phyloP scores from a whole-genome alignment of 2,113 vertebrate genomes.

The Nerophis lumbriciformis region DNA sequence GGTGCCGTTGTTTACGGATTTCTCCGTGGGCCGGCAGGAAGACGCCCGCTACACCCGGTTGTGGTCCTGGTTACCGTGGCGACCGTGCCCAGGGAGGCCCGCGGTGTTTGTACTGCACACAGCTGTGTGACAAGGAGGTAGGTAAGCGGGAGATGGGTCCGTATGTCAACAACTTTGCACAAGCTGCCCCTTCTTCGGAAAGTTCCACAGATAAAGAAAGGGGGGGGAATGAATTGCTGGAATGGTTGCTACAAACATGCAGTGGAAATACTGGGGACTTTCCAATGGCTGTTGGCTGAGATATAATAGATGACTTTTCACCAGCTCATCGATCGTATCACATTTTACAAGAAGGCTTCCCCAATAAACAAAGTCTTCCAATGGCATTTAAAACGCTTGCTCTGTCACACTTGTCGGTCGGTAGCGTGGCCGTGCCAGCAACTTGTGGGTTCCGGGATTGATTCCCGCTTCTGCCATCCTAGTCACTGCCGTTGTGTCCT shows the following conservation, averaged over 20 bases:
- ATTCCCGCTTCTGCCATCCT: no score
- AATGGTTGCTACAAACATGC: conserved; percentile 21
- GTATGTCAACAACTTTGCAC: conserved; percentile 61
- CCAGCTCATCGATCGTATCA: conserved; percentile 9
- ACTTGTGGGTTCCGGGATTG: no score
- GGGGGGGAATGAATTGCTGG: conserved; percentile 7
- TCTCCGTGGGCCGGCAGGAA: conserved; percentile 8
- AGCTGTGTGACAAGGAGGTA: conserved; percentile 57
- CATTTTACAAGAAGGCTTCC: not conserved
- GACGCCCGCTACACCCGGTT: conserved; percentile 34
- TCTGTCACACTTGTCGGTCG: no score
- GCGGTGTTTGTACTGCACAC: conserved; percentile 65
- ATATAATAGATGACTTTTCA: conserved; percentile 9
- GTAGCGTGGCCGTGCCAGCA: no score
- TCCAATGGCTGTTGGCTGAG: conserved; percentile 12
- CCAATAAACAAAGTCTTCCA: no score
- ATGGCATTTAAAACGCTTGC: no score
- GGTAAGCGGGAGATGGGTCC: conserved; percentile 25
- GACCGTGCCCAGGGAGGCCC: conserved; percentile 41
- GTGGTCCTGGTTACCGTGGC: conserved; percentile 50
- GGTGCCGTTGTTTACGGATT: conserved; percentile 28
- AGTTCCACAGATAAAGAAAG: conserved; percentile 20
- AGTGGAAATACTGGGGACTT: conserved; percentile 5
- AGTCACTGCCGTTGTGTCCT: no score
- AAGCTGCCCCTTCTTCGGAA: conserved; percentile 47